Base-by-base conservation (phyloP, 2,888 invertebrate genomes). In the Pterostichus niger region DNA sequence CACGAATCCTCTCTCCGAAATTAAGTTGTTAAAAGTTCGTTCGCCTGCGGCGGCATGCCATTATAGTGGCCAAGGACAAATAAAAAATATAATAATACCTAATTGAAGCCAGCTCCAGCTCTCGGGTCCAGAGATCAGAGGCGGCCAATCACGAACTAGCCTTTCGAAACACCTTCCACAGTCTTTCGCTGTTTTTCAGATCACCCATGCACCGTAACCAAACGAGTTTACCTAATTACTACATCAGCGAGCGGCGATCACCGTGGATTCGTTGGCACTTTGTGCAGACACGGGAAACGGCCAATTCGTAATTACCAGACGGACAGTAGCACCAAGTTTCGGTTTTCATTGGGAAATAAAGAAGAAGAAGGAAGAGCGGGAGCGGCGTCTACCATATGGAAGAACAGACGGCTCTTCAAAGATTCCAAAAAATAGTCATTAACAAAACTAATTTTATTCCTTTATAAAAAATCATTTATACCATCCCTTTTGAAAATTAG, bases 21-120 rank as follows among this genome's bases (percentile, higher is more conserved):
- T 86, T 86, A 86, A 86, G 85, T 86, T 86, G 86, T 86, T 86
- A 86, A 85, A 84, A 85, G 85, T 84, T 85, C 85, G 84, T 84
- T 73, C 84, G 85, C 86, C 82, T 73, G 82, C 84, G 86, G 87
- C 87, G 84, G 86, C 84, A 84, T 86, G 85, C 85, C 86, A 85
- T 85, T 86, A 85, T 85, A 85, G 85, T 84, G 85, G 84, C 84
- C 85, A 84, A 84, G 85, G 85, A 86, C 85, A 85, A 85, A 85
- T 85, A 85, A 86, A 87, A 87, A 86, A 87, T 86, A 86, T 86
- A 86, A 86, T 86, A 86, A 87, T 86, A 85, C 85, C 86, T 86
- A 86, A 87, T 86, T 87, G 86, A 86, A 86, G 86, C 85, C 52
- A 33, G 46, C 75, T 75, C 75, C 33, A 49, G 24, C 15, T 44